phyloP scores from a whole-genome alignment of 2,797 vertebrate genomes.

The Gadopsis bispinosus region DNA sequence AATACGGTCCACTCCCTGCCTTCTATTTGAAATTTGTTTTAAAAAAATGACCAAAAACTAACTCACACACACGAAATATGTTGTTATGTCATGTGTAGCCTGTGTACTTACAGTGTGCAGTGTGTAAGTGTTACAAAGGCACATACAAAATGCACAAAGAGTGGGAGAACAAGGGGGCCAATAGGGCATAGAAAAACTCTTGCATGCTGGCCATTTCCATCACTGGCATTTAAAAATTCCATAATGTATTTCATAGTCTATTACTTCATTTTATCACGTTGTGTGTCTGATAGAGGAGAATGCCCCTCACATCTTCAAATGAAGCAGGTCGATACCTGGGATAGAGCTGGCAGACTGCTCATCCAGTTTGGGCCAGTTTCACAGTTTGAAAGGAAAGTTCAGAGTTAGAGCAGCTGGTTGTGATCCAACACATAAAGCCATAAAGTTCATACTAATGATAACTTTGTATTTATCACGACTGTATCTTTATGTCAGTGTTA shows the following conservation, averaged over 20 bases:
- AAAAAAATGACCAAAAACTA: neutral
- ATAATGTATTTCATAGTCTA: neutral
- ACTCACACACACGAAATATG: neutral
- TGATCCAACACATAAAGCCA: neutral
- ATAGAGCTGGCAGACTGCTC: neutral
- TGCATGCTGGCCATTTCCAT: neutral
- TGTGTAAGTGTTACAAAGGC: no score
- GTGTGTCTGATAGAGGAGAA: neutral
- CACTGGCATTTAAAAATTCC: neutral
- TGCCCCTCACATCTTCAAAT: neutral
- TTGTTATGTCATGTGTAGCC: neutral
- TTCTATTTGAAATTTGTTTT: neutral
- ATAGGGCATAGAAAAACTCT: neutral
- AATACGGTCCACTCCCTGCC: no score
- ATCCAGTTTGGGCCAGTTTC: conserved; percentile 10
- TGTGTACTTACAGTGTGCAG: neutral
- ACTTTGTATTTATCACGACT: conserved; percentile 9
- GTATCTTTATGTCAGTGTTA: conserved; percentile 18
- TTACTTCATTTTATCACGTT: neutral
- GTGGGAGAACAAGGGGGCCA: no score
- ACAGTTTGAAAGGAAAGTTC: neutral
- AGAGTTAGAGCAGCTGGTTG: neutral
- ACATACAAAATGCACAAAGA: no score
- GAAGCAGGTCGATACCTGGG: neutral
- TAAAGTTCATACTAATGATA: conserved; percentile 1